A percentile compares a stretch with the other conserved stretches of the same genome.
phyloP scores from a whole-genome alignment of 2,888 invertebrate genomes.

The Cataglyphis altisquamis region DNA sequence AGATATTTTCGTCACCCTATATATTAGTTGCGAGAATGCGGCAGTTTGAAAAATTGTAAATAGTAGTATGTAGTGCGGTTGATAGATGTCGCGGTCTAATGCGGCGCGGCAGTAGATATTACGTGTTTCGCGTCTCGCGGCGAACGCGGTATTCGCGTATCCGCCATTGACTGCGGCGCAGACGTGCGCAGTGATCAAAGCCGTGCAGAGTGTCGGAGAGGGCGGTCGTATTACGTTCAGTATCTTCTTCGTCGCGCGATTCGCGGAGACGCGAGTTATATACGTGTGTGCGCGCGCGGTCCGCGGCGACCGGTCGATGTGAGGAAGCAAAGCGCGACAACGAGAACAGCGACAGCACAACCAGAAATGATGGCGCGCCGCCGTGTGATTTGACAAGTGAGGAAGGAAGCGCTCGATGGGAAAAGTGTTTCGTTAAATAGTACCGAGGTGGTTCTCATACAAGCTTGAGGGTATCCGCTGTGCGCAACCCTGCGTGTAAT shows the following conservation, averaged over 20 bases:
- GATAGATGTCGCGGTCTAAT: slow-evolving; percentile 66
- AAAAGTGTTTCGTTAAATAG: slow-evolving; percentile 72
- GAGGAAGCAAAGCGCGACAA: slow-evolving; percentile 52
- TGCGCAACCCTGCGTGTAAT: slow-evolving; percentile 60
- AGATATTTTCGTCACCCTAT: neutral
- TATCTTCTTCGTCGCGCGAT: slow-evolving; percentile 66
- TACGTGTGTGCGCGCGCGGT: slow-evolving; percentile 39
- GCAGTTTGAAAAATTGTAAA: neutral
- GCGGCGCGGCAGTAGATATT: too few species aligned
- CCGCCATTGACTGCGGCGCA: slow-evolving; percentile 1
- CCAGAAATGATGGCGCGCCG: slow-evolving; percentile 70
- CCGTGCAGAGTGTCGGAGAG: slow-evolving; percentile 79
- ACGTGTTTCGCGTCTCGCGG: too few species aligned
- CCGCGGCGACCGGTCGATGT: slow-evolving; percentile 39
- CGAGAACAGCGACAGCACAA: slow-evolving; percentile 49
- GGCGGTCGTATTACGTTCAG: slow-evolving; percentile 79
- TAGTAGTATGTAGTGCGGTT: slow-evolving; percentile 43
- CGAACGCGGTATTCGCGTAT: too few species aligned
- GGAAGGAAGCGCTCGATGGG: slow-evolving; percentile 66
- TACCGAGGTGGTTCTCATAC: slow-evolving; percentile 66
- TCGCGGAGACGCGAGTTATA: slow-evolving; percentile 23
- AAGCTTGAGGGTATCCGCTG: slow-evolving; percentile 58
- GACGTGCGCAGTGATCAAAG: slow-evolving; percentile 77
- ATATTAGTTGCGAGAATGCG: neutral
- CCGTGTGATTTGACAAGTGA: slow-evolving; percentile 82